phyloP scores from a whole-genome alignment of 2,113 vertebrate species.

The Riparia riparia region DNA sequence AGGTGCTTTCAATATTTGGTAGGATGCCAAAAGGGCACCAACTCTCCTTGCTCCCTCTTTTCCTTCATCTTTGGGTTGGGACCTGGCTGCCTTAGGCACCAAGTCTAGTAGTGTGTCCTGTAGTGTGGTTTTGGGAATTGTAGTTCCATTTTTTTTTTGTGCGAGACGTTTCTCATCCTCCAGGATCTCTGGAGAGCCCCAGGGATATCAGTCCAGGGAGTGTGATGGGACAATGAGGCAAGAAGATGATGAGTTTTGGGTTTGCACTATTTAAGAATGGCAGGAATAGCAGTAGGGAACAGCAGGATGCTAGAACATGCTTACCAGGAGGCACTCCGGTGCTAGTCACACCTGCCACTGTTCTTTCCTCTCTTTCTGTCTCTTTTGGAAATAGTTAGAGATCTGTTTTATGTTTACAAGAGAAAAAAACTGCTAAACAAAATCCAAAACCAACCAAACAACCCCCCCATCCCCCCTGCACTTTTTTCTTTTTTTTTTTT shows the following conservation, averaged over 20 bases:
- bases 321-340: background rate
- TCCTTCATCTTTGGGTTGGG: background rate
- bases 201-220: background rate
- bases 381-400: background rate
- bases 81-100: background rate
- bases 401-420: background rate
- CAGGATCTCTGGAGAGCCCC: background rate
- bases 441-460: rapidly evolving
- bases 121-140: background rate
- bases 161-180: background rate
- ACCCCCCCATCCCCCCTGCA: rapidly evolving
- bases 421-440: background rate
- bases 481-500: background rate
- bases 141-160: background rate
- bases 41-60: background rate
- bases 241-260: background rate
- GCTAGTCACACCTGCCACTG: background rate
- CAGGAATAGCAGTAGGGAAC: background rate
- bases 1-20: rapidly evolving
- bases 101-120: background rate
- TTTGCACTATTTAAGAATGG: background rate
- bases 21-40: background rate
- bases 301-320: background rate
- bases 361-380: background rate
- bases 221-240: background rate